Percentiles rank a stretch among this genome's conserved stretches.
These are phyloP conservation scores for Petrocephalus microphthalmus DNA, from an alignment of 2,113 vertebrate genomes.

Conservation along the genomic window DNA sequence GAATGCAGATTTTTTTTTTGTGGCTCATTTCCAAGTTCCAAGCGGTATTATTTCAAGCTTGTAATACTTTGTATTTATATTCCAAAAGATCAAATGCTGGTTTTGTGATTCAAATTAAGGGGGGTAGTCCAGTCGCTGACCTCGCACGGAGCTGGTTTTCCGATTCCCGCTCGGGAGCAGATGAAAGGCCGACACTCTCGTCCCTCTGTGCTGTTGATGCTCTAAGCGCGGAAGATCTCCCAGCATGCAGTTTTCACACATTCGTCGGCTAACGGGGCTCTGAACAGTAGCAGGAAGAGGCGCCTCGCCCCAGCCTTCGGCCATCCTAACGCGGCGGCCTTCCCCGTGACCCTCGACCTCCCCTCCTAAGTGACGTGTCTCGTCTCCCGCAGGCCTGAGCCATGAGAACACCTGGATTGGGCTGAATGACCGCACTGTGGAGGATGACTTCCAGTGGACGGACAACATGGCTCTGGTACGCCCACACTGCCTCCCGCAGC, in stretches of 20 bases:
- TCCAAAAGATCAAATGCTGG: neutral
- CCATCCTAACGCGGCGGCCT: neutral
- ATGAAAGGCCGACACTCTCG: neutral
- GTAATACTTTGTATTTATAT: neutral
- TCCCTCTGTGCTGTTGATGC: neutral
- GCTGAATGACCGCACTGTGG: conserved; percentile 89
- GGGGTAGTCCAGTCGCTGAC: neutral
- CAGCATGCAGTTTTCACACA: neutral
- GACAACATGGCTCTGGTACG: conserved; percentile 83
- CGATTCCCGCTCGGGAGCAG: neutral
- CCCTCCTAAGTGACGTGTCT: neutral
- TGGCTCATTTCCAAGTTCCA: neutral
- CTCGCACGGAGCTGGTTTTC: neutral
- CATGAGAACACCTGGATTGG: conserved; percentile 96
- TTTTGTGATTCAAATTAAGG: neutral
- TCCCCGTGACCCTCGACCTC: neutral
- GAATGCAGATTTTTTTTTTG: neutral
- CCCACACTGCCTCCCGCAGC: neutral
- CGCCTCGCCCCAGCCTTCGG: neutral
- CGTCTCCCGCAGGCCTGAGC: conserved; percentile 66
- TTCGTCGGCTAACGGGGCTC: neutral
- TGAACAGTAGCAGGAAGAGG: no score
- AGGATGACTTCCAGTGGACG: conserved; percentile 95
- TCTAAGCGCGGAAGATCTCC: neutral
- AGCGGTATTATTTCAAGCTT: neutral